Evolutionary conservation across 2,888 invertebrate species (phyloP).

Genomic region (Xestia sexstrigata): DNA sequence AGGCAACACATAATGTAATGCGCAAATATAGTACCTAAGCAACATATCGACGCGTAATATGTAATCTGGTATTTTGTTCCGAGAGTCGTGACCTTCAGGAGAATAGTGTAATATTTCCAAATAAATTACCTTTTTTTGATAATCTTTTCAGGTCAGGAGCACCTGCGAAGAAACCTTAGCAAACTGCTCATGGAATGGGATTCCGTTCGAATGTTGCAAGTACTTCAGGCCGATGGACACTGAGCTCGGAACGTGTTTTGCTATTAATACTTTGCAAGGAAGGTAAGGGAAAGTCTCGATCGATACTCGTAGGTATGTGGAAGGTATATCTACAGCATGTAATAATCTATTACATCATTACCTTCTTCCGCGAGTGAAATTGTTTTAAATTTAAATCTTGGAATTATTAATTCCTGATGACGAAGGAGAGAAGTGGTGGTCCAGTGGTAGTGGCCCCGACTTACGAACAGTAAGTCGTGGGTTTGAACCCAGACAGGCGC

Average conservation of each 20-base stretch:
- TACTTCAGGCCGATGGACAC: conserved; percentile 92
- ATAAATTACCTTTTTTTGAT: neutral
- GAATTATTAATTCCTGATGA: neutral
- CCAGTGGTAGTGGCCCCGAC: too few species aligned
- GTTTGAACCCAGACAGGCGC: too few species aligned
- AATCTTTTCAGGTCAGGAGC: conserved; percentile 87
- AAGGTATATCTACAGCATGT: conserved; percentile 9
- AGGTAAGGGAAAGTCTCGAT: conserved; percentile 77
- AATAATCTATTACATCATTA: conserved; percentile 23
- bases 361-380: neutral
- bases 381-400: neutral
- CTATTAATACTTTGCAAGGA: conserved; percentile 92
- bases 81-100: neutral
- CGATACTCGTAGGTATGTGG: conserved; percentile 3
- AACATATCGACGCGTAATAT: neutral
- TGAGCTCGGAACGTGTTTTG: conserved; percentile 92
- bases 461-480: too few species aligned
- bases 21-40: neutral
- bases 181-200: conserved; percentile 92
- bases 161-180: conserved; percentile 90
- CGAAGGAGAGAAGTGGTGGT: too few species aligned
- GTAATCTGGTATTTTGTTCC: neutral
- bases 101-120: neutral
- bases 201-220: conserved; percentile 91
- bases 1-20: neutral